Evolutionary conservation across 2,797 vertebrate genomes (phyloP), one percentile per base, ranked within the genome.

Genomic region (Zonotrichia albicollis): DNA sequence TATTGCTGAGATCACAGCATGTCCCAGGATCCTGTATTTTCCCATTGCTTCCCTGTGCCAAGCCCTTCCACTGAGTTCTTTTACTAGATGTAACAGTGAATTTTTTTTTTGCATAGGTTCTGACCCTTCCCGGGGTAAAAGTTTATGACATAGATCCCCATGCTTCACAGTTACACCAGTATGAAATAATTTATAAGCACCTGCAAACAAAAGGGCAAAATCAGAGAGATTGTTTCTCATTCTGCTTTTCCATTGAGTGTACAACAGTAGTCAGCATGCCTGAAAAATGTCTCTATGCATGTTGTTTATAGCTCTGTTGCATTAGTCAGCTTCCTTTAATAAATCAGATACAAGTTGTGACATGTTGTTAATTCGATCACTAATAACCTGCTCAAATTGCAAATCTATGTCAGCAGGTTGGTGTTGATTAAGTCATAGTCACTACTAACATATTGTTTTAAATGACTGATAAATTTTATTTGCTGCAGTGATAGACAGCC

Each of bases 311-410:
- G 81, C 92, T 93, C 65, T 5, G 30, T 93, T 96, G 89, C 77
- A 87, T 97, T 96, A 87, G 78, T 96, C 78, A 62, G 87, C 88
- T 97, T 96, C 94, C 96, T 96, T 97, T 97, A 97, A 97, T 97
- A 98, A 98, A 97, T 97, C 97, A 96, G 95, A 96, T 97, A 97
- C 98, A 98, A 98, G 98, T 98, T 97, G 96, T 97, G 97, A 97
- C 98, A 97, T 86, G 98, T 95, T 97, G 96, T 94, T 97, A 98
- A 97, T 98, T 97, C 95, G 94, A 97, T 97, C 97, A 98, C 96
- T 98, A 98, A 98, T 98, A 98, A 98, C 92, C 91, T 97, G 95
- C 95, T 97, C 96, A 96, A 97, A 98, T 97, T 97, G 95, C 94
- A 97, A 97, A 97, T 97, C 96, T 96, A 46, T 97, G 96, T 97